A percentile compares a stretch with the other conserved stretches of the same genome.
Evolutionary conservation across 2,113 vertebrate species (phyloP).

Genomic region (Carettochelys insculpta): DNA sequence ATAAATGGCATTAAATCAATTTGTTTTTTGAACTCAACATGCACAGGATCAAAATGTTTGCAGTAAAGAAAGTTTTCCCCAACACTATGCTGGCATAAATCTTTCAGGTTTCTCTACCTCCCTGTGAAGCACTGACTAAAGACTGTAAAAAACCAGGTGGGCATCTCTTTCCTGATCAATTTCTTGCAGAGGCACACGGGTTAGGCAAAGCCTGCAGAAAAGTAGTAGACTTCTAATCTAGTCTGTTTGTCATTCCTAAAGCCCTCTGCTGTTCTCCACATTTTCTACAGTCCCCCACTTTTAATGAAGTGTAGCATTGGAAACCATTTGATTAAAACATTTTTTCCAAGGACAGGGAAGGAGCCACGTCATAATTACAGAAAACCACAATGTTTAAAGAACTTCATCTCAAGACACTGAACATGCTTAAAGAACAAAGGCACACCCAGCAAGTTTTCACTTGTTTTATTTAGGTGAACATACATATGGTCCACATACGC

Average conservation of each 20-base stretch:
- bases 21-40: not conserved
- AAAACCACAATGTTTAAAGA: fast-evolving
- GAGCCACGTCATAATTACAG: not conserved
- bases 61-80: not conserved
- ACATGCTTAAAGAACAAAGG: not conserved
- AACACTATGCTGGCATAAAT: not conserved
- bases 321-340: not conserved
- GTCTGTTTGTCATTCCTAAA: not conserved
- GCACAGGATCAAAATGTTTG: not conserved
- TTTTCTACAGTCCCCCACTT: not conserved
- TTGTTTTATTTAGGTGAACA: constrained; percentile 79
- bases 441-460: constrained; percentile 56
- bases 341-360: not conserved
- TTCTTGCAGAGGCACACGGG: not conserved
- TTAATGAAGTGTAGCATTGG: not conserved
- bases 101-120: not conserved
- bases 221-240: not conserved
- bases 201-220: not conserved
- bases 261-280: not conserved
- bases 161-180: not conserved
- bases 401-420: not conserved
- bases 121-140: not conserved
- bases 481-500: constrained; percentile 71
- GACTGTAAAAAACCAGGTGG: not conserved
- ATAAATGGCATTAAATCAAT: not conserved